Base-by-base conservation (phyloP, 2,888 invertebrate species). In the Oasisia sp. region DNA sequence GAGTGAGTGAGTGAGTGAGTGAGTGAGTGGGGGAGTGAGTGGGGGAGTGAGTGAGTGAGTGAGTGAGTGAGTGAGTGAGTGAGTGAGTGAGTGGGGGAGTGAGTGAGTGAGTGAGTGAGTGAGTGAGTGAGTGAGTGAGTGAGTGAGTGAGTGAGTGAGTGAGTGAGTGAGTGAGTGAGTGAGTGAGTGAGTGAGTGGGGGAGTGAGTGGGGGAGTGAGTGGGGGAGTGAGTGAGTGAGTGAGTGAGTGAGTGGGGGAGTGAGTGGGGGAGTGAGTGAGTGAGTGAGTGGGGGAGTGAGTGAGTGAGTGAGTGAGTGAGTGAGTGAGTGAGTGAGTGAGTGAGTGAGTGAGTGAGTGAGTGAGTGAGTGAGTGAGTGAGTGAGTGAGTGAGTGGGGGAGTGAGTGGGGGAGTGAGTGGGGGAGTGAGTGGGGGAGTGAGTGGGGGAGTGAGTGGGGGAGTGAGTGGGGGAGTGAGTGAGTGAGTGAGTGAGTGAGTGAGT, bases 71-170 rank as follows among this genome's bases (percentile, higher is more conserved):
- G 38, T 38, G 38, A 38, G 38, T 38, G 38, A 38, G n/a, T n/a
- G n/a, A n/a, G n/a, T n/a, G n/a, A n/a, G n/a, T n/a, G n/a, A n/a
- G n/a, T n/a, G n/a, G n/a, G n/a, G n/a, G n/a, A n/a, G n/a, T n/a
- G n/a, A n/a, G n/a, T n/a, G n/a, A n/a, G n/a, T n/a, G 91, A 50
- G 74, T 89, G 91, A 58, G 91, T 91, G 91, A 91, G 91, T 91
- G 56, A 58, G 74, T 74, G 74, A n/a, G 91, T 74, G 91, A 91
- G 91, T 91, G 91, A 58, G 74, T 91, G 91, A 58, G 91, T 89
- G 91, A 91, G 89, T 89, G 89, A 89, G 89, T 89, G 89, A 89
- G 89, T 89, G 89, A 89, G 89, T 89, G 89, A 89, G 89, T 89
- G 89, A 89, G 89, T 89, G 89, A 89, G 89, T 89, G 89, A 89